Evolutionary conservation across 2,888 invertebrate genomes (phyloP).

Genomic region (Lamellibrachia satsuma): DNA sequence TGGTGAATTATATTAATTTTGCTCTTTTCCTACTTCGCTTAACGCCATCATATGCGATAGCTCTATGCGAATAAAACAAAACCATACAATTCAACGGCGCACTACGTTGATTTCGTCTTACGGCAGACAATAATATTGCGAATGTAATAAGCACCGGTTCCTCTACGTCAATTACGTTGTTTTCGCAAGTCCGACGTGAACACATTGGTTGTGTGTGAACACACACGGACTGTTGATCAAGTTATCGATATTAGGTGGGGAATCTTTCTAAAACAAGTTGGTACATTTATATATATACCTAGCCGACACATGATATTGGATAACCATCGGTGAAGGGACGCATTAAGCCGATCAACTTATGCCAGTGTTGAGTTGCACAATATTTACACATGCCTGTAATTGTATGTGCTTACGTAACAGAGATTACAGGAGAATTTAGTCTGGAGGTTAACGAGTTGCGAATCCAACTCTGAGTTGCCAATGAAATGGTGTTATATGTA

Average conservation of each 20-base stretch:
- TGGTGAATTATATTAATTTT: too few species aligned
- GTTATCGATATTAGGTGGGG: background rate
- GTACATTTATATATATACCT: background rate
- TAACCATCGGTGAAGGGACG: conserved; percentile 7
- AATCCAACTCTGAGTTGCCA: too few species aligned
- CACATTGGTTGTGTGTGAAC: background rate
- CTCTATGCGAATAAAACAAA: background rate
- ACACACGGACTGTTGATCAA: background rate
- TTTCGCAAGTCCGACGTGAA: background rate
- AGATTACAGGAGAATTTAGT: background rate
- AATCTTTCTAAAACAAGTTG: background rate
- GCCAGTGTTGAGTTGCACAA: background rate
- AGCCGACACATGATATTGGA: conserved; percentile 22
- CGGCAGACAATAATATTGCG: background rate
- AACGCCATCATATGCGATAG: background rate
- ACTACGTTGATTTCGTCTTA: background rate
- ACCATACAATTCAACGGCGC: background rate
- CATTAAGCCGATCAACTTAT: background rate
- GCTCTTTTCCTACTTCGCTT: too few species aligned
- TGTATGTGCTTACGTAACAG: background rate
- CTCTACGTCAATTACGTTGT: background rate
- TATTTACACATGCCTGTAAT: background rate
- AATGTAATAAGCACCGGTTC: background rate
- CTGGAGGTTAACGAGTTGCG: background rate
- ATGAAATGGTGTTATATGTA: too few species aligned